These are phyloP conservation scores for Trissolcus basalis DNA, from an alignment of 1,140 invertebrate genomes.

Conservation along the genomic window DNA sequence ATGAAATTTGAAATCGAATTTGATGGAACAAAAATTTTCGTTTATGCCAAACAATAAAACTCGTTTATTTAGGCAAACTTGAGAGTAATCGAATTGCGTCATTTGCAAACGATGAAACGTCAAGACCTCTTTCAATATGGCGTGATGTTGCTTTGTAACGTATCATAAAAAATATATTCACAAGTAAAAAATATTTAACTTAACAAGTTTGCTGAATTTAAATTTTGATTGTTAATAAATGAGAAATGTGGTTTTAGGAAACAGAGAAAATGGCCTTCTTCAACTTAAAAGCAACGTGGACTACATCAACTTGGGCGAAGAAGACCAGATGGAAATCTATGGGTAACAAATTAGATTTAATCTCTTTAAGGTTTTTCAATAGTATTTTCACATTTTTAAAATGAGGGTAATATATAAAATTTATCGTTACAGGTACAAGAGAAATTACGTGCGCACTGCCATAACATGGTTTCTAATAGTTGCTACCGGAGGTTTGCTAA, in stretches of 20 bases:
- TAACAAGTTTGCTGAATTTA: too few species aligned
- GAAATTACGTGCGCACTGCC: slow-evolving; percentile 70
- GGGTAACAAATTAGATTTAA: slow-evolving; percentile 58
- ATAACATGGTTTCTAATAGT: slow-evolving; percentile 80
- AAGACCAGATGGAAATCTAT: slow-evolving; percentile 83
- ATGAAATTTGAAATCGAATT: too few species aligned
- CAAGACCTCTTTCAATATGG: slow-evolving; percentile 18
- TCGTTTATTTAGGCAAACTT: too few species aligned
- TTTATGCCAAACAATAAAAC: too few species aligned
- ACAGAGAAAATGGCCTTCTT: slow-evolving; percentile 68
- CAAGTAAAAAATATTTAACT: too few species aligned
- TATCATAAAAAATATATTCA: too few species aligned
- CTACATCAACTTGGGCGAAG: slow-evolving; percentile 80
- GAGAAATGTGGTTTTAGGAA: slow-evolving; percentile 63
- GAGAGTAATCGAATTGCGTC: slow-evolving; percentile 27
- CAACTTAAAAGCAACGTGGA: slow-evolving; percentile 75
- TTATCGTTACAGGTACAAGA: slow-evolving; percentile 76
- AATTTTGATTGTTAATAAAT: slow-evolving; percentile 9
- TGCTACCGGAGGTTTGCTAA: slow-evolving; percentile 78
- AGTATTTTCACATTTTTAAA: not conserved
- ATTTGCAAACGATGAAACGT: slow-evolving; percentile 21
- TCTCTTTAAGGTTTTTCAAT: not conserved
- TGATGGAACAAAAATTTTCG: too few species aligned
- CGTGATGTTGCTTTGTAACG: not conserved
- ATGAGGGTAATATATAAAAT: too few species aligned